Percentiles rank a stretch among this genome's conserved stretches.
phyloP scores from a whole-genome alignment of 2,888 invertebrate genomes.

The Lissonota sp. region DNA sequence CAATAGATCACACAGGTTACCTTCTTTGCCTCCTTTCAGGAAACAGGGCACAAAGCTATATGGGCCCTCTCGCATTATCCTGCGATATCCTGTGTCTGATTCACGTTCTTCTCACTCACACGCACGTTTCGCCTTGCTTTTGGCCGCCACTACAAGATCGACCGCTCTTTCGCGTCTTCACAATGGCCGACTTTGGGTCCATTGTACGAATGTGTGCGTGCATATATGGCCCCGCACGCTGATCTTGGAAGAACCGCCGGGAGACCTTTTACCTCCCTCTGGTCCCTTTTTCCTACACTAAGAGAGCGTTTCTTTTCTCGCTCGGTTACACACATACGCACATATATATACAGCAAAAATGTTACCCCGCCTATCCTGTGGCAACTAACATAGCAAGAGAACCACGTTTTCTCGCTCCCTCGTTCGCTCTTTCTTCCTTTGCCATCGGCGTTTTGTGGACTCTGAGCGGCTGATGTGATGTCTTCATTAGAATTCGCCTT shows the following conservation, averaged over 20 bases:
- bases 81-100: slow-evolving; percentile 54
- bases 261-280: slow-evolving; percentile 47
- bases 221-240: slow-evolving; percentile 12
- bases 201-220: slow-evolving; percentile 60
- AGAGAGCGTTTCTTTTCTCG: slow-evolving; percentile 15
- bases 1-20: slow-evolving; percentile 53
- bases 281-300: slow-evolving; percentile 37
- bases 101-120: slow-evolving; percentile 34
- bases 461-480: slow-evolving; percentile 63
- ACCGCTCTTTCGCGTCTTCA: slow-evolving; percentile 62
- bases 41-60: slow-evolving; percentile 67
- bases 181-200: slow-evolving; percentile 77
- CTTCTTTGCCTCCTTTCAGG: slow-evolving; percentile 63
- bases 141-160: slow-evolving; percentile 26
- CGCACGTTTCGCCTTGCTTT: slow-evolving; percentile 46
- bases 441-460: slow-evolving; percentile 50
- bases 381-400: slow-evolving; percentile 36
- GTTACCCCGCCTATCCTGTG: slow-evolving; percentile 41
- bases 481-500: slow-evolving; percentile 67
- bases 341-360: slow-evolving; percentile 10
- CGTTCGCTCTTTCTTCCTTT: slow-evolving; percentile 36
- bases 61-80: slow-evolving; percentile 62
- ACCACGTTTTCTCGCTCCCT: slow-evolving; percentile 3
- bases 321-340: slow-evolving; percentile 26
- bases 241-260: slow-evolving; percentile 59